phyloP scores from a whole-genome alignment of 2,113 vertebrate species.

The Macroglossus sobrinus region DNA sequence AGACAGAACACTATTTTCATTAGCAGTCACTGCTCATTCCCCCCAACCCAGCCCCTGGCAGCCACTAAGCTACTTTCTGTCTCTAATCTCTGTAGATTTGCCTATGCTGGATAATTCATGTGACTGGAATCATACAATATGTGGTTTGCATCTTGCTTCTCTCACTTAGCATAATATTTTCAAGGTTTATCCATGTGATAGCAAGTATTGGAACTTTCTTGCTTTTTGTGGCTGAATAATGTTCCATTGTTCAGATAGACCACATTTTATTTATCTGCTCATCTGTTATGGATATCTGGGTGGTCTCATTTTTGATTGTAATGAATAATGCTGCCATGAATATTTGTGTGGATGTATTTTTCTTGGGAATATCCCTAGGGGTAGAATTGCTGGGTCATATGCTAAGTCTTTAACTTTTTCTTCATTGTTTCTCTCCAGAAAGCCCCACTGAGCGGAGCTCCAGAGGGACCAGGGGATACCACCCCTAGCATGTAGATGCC shows the following conservation, averaged over 20 bases:
- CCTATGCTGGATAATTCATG: background rate
- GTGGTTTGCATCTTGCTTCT: background rate
- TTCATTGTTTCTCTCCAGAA: background rate
- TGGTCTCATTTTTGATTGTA: background rate
- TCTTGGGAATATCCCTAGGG: background rate
- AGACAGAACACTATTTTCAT: background rate
- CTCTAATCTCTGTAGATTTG: accelerated
- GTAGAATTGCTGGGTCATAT: background rate
- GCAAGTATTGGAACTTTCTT: background rate
- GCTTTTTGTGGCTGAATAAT: background rate
- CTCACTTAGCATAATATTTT: background rate
- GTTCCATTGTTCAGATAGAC: accelerated
- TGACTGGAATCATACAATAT: accelerated
- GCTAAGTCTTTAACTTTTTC: background rate
- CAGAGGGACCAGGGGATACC: background rate
- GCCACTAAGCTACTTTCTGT: accelerated
- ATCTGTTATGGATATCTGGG: background rate
- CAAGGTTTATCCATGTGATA: too few species aligned
- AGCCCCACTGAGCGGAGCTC: background rate
- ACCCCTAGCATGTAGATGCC: background rate
- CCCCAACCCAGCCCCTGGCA: background rate
- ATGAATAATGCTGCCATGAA: background rate
- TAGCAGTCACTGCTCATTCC: background rate
- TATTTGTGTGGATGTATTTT: background rate
- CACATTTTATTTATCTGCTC: background rate